A percentile compares a stretch with the other conserved stretches of the same genome.
Evolutionary conservation across 2,113 vertebrate species (phyloP).

Genomic region (Seriola dumerili): DNA sequence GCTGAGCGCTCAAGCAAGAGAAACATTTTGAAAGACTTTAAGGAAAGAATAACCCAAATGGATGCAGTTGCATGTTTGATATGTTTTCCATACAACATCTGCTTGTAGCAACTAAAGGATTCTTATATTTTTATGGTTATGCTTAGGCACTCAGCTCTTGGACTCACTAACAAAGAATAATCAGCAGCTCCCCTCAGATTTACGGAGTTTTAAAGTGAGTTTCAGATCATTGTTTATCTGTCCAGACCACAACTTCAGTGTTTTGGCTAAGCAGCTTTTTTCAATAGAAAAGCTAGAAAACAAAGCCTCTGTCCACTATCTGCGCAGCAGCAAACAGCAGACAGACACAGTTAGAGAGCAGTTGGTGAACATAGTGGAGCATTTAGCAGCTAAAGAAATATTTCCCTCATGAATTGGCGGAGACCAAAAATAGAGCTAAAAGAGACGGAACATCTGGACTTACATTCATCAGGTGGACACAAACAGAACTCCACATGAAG

Average conservation of each 20-base stretch:
- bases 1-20: conserved; percentile 14
- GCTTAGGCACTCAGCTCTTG: not conserved
- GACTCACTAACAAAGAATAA: not conserved
- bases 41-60: not conserved
- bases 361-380: too few relatives aligned
- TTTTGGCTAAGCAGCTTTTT: too few relatives aligned
- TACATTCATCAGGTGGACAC: too few relatives aligned
- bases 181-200: not conserved
- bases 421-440: too few relatives aligned
- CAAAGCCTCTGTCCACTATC: too few relatives aligned
- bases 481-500: too few relatives aligned
- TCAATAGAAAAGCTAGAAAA: too few relatives aligned
- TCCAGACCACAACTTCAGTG: not conserved
- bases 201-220: not conserved
- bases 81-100: not conserved
- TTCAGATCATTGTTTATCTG: not conserved
- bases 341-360: too few relatives aligned
- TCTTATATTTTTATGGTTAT: not conserved
- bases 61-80: not conserved
- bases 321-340: too few relatives aligned
- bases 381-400: too few relatives aligned
- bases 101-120: not conserved
- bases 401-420: too few relatives aligned
- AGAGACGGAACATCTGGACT: too few relatives aligned
- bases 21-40: not conserved